Evolutionary conservation across 2,797 vertebrate species (phyloP).

Genomic region (Dryobates pubescens): DNA sequence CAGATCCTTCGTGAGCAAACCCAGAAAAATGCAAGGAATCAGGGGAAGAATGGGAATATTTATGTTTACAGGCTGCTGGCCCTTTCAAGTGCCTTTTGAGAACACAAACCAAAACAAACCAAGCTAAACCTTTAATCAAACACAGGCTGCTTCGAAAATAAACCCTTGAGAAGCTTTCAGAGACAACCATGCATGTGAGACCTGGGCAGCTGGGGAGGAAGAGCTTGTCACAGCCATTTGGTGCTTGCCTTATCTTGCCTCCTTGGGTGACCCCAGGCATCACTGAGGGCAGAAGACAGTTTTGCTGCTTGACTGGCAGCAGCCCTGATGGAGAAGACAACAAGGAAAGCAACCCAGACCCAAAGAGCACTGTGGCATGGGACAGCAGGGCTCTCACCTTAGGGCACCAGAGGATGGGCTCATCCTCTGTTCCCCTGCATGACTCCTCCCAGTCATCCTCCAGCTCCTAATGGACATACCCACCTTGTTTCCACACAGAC

Average conservation of each 20-base stretch:
- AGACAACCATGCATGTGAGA: background rate
- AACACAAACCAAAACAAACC: constrained; percentile 37
- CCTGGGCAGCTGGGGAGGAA: constrained; percentile 57
- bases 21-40: constrained; percentile 51
- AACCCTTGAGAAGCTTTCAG: constrained; percentile 23
- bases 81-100: constrained; percentile 44
- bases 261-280: background rate
- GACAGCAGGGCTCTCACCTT: too few species aligned
- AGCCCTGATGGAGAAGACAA: background rate
- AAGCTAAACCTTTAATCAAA: constrained; percentile 49
- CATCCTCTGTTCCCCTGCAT: background rate
- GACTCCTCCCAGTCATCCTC: background rate
- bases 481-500: background rate
- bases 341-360: background rate
- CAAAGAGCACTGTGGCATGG: background rate
- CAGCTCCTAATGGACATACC: background rate
- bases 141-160: constrained; percentile 50
- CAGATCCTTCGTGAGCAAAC: background rate
- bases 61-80: constrained; percentile 27
- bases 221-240: background rate
- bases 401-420: background rate
- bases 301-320: background rate
- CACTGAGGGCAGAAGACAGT: background rate
- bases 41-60: constrained; percentile 53
- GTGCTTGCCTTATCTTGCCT: background rate